Percentiles rank a stretch among this genome's conserved stretches.
Evolutionary conservation across 2,888 invertebrate genomes (phyloP).

Genomic region (Dolichomitus sp.): DNA sequence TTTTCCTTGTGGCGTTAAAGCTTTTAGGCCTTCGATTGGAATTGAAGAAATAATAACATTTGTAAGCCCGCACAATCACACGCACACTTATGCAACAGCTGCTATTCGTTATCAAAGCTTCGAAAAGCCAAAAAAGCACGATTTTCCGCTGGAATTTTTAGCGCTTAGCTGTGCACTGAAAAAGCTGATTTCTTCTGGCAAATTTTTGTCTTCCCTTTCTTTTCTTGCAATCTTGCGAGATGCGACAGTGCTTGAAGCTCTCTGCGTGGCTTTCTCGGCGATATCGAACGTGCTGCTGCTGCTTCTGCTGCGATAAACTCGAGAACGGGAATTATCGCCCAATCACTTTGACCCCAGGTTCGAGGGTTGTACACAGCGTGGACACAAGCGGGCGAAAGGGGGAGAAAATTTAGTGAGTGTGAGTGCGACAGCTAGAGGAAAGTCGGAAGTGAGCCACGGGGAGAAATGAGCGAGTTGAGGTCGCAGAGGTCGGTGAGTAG

Average conservation of each 20-base stretch:
- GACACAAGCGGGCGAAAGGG: background rate
- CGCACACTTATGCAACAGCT: conserved; percentile 4
- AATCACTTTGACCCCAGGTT: conserved; percentile 37
- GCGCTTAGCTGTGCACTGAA: background rate
- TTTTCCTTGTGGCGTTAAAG: background rate
- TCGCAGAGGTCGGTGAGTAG: conserved; percentile 51
- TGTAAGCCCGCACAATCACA: conserved; percentile 30
- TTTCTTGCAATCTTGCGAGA: background rate
- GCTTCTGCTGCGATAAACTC: conserved; percentile 13
- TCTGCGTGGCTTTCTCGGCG: conserved; percentile 2
- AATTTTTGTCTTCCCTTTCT: background rate
- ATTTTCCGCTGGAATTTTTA: background rate
- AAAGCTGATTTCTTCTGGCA: background rate
- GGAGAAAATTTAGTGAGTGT: conserved; percentile 50
- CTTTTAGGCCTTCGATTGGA: conserved; percentile 11
- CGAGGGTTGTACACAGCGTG: conserved; percentile 27
- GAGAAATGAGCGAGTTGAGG: conserved; percentile 55
- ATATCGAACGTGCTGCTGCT: background rate
- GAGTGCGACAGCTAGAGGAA: conserved; percentile 62
- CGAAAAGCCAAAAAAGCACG: conserved; percentile 11
- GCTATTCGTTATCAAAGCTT: background rate
- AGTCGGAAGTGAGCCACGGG: conserved; percentile 70
- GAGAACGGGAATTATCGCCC: conserved; percentile 20
- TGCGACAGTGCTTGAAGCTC: background rate
- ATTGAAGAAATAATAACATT: conserved; percentile 11